A percentile compares a stretch with the other conserved stretches of the same genome.
Evolutionary conservation across 2,113 vertebrate species (phyloP).

Genomic region (Polyodon spathula): DNA sequence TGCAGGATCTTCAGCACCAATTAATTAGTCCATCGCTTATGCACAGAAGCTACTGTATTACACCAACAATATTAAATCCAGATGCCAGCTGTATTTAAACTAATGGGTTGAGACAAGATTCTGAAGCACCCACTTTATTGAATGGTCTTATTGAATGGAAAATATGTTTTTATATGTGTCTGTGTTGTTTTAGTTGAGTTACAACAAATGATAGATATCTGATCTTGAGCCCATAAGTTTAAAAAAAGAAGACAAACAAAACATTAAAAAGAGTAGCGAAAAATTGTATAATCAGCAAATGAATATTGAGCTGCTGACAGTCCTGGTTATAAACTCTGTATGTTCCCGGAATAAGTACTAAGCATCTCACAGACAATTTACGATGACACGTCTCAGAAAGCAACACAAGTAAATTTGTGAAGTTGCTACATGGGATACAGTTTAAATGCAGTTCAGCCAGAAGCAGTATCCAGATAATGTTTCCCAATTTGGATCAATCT

Average conservation of each 20-base stretch:
- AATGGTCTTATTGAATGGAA: slow-evolving; percentile 3
- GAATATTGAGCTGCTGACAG: neutral
- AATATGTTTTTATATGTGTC: neutral
- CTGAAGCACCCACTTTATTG: neutral
- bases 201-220: slow-evolving; percentile 1
- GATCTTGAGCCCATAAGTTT: neutral
- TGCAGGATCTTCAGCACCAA: neutral
- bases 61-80: slow-evolving; percentile 4
- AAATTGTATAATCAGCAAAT: neutral
- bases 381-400: too few species aligned
- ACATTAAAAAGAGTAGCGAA: neutral
- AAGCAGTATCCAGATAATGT: too few species aligned
- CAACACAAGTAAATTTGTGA: too few species aligned
- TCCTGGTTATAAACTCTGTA: too few species aligned
- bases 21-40: too few species aligned
- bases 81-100: slow-evolving; percentile 3
- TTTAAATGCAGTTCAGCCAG: too few species aligned
- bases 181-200: neutral
- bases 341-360: too few species aligned
- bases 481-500: too few species aligned
- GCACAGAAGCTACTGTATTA: slow-evolving; percentile 5
- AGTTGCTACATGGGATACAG: too few species aligned
- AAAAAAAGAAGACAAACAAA: neutral
- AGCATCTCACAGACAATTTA: too few species aligned
- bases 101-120: slow-evolving; percentile 1